Evolutionary conservation across 2,113 vertebrate genomes (phyloP).

Genomic region (Colistium nudipinnis): DNA sequence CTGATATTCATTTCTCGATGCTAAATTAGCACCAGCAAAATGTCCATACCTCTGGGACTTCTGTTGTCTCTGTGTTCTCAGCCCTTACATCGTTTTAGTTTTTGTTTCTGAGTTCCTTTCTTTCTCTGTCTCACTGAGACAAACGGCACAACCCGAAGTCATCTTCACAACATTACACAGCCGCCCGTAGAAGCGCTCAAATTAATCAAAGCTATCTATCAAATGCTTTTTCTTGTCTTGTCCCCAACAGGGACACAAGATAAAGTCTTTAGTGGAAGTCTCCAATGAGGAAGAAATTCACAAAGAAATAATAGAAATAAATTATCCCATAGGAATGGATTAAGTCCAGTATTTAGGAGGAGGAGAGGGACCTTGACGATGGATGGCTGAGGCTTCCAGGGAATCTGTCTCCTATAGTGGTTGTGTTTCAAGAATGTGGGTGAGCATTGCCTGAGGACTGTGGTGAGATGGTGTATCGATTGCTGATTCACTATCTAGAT

Average conservation of each 20-base stretch:
- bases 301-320: slow-evolving; percentile 30
- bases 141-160: slow-evolving; percentile 9
- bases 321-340: neutral
- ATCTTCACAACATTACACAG: slow-evolving; percentile 11
- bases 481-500: slow-evolving; percentile 72
- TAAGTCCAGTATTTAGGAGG: slow-evolving; percentile 17
- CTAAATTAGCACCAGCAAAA: slow-evolving; percentile 46
- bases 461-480: slow-evolving; percentile 73
- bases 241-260: slow-evolving; percentile 8
- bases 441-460: slow-evolving; percentile 68
- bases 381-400: slow-evolving; percentile 47
- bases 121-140: neutral
- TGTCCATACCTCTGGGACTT: slow-evolving; percentile 20
- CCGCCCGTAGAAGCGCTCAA: slow-evolving; percentile 12
- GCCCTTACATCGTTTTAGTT: neutral
- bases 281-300: slow-evolving; percentile 1
- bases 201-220: slow-evolving; percentile 21
- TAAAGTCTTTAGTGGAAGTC: neutral
- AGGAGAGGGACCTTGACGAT: slow-evolving; percentile 33
- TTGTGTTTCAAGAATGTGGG: slow-evolving; percentile 64
- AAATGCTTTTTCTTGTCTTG: slow-evolving; percentile 14
- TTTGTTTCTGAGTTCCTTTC: neutral
- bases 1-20: slow-evolving; percentile 43
- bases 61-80: slow-evolving; percentile 9
- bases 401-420: slow-evolving; percentile 52